These are phyloP conservation scores for Laterallus jamaicensis DNA, from an alignment of 2,113 vertebrate species.

Conservation along the genomic window DNA sequence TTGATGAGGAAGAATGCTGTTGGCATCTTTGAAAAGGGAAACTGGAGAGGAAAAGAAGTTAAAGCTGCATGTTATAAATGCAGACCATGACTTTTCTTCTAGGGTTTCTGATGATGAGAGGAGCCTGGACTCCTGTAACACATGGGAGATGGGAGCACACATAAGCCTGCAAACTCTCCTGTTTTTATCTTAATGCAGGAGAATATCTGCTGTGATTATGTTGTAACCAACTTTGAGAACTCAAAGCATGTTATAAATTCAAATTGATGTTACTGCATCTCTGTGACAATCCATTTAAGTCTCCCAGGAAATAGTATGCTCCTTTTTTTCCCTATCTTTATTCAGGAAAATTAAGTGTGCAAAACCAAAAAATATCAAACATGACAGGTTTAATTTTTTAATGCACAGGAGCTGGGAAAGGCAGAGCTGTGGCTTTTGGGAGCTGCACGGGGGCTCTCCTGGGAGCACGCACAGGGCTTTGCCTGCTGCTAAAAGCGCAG, in stretches of 20 bases:
- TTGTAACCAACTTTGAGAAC: constrained; percentile 6
- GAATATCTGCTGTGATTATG: constrained; percentile 18
- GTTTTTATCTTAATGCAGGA: constrained; percentile 24
- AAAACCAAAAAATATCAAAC: not conserved
- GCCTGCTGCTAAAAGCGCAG: not conserved
- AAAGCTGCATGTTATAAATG: not conserved
- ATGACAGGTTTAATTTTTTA: constrained; percentile 48
- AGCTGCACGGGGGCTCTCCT: not conserved
- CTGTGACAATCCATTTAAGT: constrained; percentile 16
- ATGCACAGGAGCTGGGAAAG: not conserved
- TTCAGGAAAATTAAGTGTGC: constrained; percentile 31
- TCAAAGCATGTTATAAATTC: constrained; percentile 4
- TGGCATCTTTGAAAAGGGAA: constrained; percentile 9
- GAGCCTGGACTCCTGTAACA: not conserved
- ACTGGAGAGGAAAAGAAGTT: not conserved
- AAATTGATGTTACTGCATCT: constrained; percentile 1
- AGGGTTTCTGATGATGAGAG: not conserved
- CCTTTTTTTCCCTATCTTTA: not conserved
- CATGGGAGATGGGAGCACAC: not conserved
- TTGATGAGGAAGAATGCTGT: not conserved
- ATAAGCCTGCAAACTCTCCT: not conserved
- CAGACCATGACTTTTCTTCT: not conserved
- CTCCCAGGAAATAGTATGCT: not conserved
- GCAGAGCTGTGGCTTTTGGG: not conserved
- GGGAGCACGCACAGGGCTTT: rapidly evolving